A percentile compares a stretch with the other conserved stretches of the same genome.
phyloP scores from a whole-genome alignment of 2,888 invertebrate genomes.

The Acleris emargana region DNA sequence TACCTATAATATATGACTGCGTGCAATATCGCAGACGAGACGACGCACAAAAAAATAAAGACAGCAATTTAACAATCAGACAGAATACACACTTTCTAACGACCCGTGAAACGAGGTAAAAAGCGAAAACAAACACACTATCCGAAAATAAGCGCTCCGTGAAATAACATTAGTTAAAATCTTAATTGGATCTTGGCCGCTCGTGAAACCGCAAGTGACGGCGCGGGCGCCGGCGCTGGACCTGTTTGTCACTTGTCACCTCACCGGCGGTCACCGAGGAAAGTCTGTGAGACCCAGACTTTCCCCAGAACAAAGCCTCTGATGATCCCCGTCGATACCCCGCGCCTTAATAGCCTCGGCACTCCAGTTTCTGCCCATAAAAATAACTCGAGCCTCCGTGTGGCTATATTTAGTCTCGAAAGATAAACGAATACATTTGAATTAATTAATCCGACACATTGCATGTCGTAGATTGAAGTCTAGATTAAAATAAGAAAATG shows the following conservation, averaged over 20 bases:
- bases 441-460: too few relatives aligned
- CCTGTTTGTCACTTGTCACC: slow-evolving; percentile 10
- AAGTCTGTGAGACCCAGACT: slow-evolving; percentile 50
- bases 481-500: too few relatives aligned
- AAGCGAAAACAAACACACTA: slow-evolving; percentile 25
- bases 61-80: slow-evolving; percentile 13
- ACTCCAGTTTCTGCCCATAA: slow-evolving; percentile 44
- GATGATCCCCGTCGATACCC: slow-evolving; percentile 46
- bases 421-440: slow-evolving; percentile 2
- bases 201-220: slow-evolving; percentile 26
- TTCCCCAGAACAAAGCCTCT: slow-evolving; percentile 54
- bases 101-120: slow-evolving; percentile 24
- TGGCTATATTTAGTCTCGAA: not conserved
- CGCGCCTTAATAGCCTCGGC: slow-evolving; percentile 46
- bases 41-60: not conserved
- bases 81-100: slow-evolving; percentile 16
- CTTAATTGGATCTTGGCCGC: slow-evolving; percentile 26
- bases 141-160: slow-evolving; percentile 16
- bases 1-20: too few relatives aligned
- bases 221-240: slow-evolving; percentile 10
- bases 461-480: not conserved
- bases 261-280: slow-evolving; percentile 32
- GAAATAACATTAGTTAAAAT: slow-evolving; percentile 19
- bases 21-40: not conserved
- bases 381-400: slow-evolving; percentile 21